Evolutionary conservation across 2,113 vertebrate species (phyloP).

Genomic region (Odontesthes bonariensis): DNA sequence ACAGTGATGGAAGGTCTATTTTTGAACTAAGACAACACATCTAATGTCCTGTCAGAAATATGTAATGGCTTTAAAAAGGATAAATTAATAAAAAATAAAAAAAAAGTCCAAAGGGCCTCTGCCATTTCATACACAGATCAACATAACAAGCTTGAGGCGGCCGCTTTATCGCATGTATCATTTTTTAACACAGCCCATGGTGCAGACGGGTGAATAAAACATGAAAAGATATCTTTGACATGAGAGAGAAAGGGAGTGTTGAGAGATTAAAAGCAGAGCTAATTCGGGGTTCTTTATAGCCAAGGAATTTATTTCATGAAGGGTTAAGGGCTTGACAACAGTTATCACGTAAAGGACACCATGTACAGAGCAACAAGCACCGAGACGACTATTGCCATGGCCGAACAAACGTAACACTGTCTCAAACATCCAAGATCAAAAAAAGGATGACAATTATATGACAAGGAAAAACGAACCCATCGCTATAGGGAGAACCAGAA

Average conservation of each 20-base stretch:
- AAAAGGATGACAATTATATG: not conserved
- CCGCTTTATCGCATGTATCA: slow-evolving; percentile 43
- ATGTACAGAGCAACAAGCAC: not conserved
- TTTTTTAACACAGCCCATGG: slow-evolving; percentile 33
- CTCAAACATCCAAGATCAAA: not conserved
- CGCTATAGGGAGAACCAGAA: not conserved
- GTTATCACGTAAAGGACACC: slow-evolving; percentile 3
- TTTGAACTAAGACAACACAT: slow-evolving; percentile 3
- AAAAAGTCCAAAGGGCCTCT: slow-evolving; percentile 19
- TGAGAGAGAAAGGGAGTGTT: slow-evolving; percentile 38
- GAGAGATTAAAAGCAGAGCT: slow-evolving; percentile 51
- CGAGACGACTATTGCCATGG: not conserved
- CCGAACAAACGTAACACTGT: not conserved
- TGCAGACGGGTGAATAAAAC: slow-evolving; percentile 60
- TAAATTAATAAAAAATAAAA: not conserved
- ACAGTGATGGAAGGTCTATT: not conserved
- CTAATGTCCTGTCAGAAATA: slow-evolving; percentile 11
- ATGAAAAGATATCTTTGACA: slow-evolving; percentile 66
- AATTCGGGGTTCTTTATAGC: slow-evolving; percentile 25
- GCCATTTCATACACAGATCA: slow-evolving; percentile 38
- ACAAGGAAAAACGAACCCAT: not conserved
- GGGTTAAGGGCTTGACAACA: slow-evolving; percentile 40
- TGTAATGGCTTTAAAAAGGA: slow-evolving; percentile 21
- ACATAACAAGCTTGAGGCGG: slow-evolving; percentile 32
- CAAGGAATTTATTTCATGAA: slow-evolving; percentile 32